Evolutionary conservation across 2,797 vertebrate species (phyloP).

Genomic region (Propithecus perrieri): DNA sequence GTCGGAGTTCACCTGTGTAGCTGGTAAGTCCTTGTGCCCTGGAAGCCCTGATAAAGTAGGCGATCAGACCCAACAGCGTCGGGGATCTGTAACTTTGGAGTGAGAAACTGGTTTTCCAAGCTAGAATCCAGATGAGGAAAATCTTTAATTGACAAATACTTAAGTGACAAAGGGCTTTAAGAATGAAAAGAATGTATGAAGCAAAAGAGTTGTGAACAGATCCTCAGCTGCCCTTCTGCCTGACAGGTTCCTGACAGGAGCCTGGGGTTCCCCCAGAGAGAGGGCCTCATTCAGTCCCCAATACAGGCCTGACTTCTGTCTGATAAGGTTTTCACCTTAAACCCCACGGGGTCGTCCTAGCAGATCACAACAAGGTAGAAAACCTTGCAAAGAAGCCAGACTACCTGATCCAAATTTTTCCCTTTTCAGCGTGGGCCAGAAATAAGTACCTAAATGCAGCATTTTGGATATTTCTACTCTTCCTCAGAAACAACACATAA

Average conservation of each 20-base stretch:
- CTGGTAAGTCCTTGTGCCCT: too few relatives aligned
- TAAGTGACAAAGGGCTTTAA: not conserved
- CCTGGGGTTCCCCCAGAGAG: too few relatives aligned
- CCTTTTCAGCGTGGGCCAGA: not conserved
- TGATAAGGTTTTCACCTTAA: not conserved
- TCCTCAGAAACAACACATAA: not conserved
- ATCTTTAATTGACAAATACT: constrained; percentile 6
- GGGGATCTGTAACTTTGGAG: not conserved
- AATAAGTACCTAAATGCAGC: not conserved
- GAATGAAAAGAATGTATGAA: not conserved
- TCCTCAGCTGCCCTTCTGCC: not conserved
- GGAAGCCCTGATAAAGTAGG: not conserved
- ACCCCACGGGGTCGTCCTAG: not conserved
- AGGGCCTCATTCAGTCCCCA: not conserved
- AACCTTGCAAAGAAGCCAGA: not conserved
- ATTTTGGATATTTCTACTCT: not conserved
- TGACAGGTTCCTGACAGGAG: not conserved
- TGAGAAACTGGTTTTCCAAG: not conserved
- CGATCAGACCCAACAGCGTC: not conserved
- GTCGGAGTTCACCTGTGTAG: not conserved
- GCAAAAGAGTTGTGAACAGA: not conserved
- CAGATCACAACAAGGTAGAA: not conserved
- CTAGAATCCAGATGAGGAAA: not conserved
- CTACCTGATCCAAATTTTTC: not conserved
- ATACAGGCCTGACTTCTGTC: not conserved